Evolutionary conservation across 1,140 invertebrate genomes (phyloP).

Genomic region (Rhopalosiphum padi): DNA sequence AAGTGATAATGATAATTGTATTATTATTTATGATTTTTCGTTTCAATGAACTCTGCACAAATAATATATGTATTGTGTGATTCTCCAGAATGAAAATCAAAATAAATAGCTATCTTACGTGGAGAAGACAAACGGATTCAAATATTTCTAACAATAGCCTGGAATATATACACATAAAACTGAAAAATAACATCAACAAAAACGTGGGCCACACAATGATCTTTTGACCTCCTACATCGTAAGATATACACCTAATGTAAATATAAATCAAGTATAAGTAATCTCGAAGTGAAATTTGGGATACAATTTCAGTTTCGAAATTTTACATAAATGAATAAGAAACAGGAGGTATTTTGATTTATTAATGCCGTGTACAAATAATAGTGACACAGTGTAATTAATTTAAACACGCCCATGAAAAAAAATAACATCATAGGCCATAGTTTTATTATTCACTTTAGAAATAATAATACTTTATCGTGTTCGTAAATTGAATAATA

Average conservation of each 20-base stretch:
- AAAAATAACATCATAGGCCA: neutral
- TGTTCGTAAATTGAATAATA: neutral
- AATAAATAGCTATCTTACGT: conserved; percentile 20
- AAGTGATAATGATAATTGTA: conserved; percentile 9
- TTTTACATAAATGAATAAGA: conserved; percentile 32
- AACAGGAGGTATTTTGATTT: neutral
- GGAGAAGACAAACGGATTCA: neutral
- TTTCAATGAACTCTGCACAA: neutral
- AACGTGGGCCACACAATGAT: conserved; percentile 33
- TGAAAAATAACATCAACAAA: neutral
- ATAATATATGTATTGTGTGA: conserved; percentile 6
- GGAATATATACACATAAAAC: neutral
- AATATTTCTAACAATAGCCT: conserved; percentile 27
- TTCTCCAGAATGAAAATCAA: neutral
- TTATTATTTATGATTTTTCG: conserved; percentile 27
- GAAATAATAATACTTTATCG: neutral
- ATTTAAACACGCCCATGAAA: neutral
- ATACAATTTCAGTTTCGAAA: conserved; percentile 7
- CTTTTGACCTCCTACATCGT: conserved; percentile 32
- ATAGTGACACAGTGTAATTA: neutral
- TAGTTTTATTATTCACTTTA: conserved; percentile 4
- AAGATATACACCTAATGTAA: neutral
- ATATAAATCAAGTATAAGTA: conserved; percentile 15
- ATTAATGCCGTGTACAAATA: neutral
- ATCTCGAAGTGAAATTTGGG: conserved; percentile 5